Base-by-base conservation (phyloP, 2,888 invertebrate genomes). In the Sisyra terminalis region DNA sequence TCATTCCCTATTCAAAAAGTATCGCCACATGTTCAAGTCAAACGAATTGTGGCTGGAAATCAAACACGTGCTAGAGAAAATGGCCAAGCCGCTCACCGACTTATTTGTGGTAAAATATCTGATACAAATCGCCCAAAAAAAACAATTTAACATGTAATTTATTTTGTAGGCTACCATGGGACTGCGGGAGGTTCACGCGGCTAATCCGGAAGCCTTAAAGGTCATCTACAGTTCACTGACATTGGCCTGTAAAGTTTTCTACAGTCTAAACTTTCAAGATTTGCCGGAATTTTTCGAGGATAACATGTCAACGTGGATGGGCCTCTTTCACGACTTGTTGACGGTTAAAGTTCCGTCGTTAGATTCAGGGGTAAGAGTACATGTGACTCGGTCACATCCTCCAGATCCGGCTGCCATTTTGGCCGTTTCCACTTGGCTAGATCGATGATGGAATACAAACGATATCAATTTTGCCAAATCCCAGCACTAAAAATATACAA, bases 251-350 rank as follows among this genome's bases (percentile, higher is more conserved):
- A 94, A 97, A 64, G 87, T 98, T 40, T 99, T 97, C 67, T 90
- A 90, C 63, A 96, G 96, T 0, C 71, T 98, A 14, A 98, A 97
- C 63, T 88, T 81, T 50, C 98, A 98, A 71, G 98, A 98, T 63
- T 66, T 98, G 51, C 98, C 98, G 0, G 98, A 98, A 65, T 96
- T 89, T 67, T 99, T 98, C 59, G 98, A 98, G 63, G 97, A 99
- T 58, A 93, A 96, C 60, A 93, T 98, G 83, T 69, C 70, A 15
- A 73, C 72, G 1, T 98, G 98, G 97, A 97, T 98, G 94, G 73
- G 75, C 0, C 78, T 89, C 54, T 85, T 97, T 52, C 77, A 89
- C 40, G 74, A 73, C 24, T 66, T 98, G 29, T 67, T 98, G 29
- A 81, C 76, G 44, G 69, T 71, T 0, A 80, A 92, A 60, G 84